Evolutionary conservation across 2,888 invertebrate species (phyloP).

Genomic region (Drosophila maculinotata): DNA sequence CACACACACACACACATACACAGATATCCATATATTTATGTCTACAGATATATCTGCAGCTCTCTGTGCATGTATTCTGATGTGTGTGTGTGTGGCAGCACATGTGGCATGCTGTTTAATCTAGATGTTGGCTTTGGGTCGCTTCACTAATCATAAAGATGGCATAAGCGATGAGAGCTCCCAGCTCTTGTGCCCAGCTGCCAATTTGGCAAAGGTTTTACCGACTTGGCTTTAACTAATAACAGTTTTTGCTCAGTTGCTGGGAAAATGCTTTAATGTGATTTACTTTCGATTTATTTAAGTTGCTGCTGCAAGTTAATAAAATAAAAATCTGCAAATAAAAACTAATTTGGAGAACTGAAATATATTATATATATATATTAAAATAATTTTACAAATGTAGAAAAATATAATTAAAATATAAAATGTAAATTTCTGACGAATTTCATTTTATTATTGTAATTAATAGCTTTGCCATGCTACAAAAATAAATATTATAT

Average conservation of each 20-base stretch:
- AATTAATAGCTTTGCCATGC: neutral
- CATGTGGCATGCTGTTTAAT: constrained; percentile 71
- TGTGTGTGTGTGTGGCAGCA: constrained; percentile 34
- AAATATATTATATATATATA: no score
- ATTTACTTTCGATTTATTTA: neutral
- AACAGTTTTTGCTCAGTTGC: constrained; percentile 1
- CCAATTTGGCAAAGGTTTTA: constrained; percentile 49
- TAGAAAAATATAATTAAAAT: neutral
- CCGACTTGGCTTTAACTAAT: constrained; percentile 10
- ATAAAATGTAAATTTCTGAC: neutral
- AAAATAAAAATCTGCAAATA: no score
- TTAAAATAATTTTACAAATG: neutral
- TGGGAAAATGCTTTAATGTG: constrained; percentile 9
- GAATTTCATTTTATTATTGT: neutral
- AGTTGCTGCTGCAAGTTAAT: no score
- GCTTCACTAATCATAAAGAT: constrained; percentile 74
- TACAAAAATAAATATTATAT: neutral
- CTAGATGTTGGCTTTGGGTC: constrained; percentile 69
- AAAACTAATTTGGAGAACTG: no score
- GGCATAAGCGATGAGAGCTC: constrained; percentile 77
- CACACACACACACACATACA: constrained; percentile 34
- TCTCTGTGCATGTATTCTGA: neutral
- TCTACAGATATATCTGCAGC: constrained; percentile 16
- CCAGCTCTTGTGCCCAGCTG: constrained; percentile 41
- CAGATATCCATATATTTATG: constrained; percentile 64